Percentiles rank a stretch among this genome's conserved stretches.
Conservation (phyloP, 2,888 invertebrate genomes). For the Tenodera sinensis region DNA sequence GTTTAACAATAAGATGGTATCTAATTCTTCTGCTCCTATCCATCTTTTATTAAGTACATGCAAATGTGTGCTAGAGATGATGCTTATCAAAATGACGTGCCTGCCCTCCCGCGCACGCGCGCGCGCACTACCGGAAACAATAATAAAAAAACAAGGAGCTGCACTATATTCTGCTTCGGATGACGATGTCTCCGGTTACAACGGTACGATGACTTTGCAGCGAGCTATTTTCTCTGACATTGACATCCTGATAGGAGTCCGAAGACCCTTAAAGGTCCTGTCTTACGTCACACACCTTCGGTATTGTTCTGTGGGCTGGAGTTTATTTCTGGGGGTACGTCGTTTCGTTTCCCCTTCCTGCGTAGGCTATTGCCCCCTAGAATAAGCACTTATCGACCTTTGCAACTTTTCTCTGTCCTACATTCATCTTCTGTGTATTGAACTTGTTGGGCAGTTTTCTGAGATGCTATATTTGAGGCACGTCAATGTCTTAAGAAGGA, state of each 20-base stretch:
- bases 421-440: too few relatives aligned
- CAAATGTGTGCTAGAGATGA: not conserved
- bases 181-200: not conserved
- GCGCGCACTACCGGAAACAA: not conserved
- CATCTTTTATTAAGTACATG: slow-evolving; percentile 15
- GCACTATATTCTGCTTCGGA: not conserved
- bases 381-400: not conserved
- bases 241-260: not conserved
- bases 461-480: too few relatives aligned
- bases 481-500: too few relatives aligned
- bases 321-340: not conserved
- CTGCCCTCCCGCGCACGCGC: too few relatives aligned
- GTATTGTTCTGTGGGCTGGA: not conserved
- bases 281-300: not conserved
- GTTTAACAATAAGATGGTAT: not conserved
- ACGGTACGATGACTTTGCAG: not conserved
- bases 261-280: not conserved
- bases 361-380: not conserved
- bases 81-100: not conserved
- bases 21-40: not conserved
- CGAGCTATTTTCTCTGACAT: not conserved
- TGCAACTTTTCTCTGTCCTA: not conserved
- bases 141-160: not conserved
- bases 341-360: not conserved
- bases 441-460: too few relatives aligned